A percentile compares a stretch with the other conserved stretches of the same genome.
phyloP scores from a whole-genome alignment of 2,113 vertebrate genomes.

The Caranx melampygus region DNA sequence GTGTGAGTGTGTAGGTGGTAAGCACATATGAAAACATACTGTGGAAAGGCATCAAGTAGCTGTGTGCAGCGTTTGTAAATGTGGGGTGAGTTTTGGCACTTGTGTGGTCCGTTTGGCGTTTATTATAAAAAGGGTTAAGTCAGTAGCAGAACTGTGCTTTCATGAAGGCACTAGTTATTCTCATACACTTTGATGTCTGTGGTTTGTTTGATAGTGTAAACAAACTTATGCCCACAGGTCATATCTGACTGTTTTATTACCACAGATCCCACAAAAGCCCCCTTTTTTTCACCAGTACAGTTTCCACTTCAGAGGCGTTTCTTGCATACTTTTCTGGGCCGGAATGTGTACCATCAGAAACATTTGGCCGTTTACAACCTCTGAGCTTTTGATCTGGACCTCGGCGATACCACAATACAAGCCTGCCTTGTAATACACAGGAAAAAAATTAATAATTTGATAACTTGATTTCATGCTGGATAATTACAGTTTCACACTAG shows the following conservation, averaged over 20 bases:
- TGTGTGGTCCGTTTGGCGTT: slow-evolving; percentile 38
- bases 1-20: not conserved
- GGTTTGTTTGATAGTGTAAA: slow-evolving; percentile 20
- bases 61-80: slow-evolving; percentile 17
- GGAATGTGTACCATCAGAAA: slow-evolving; percentile 39
- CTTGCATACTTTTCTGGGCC: slow-evolving; percentile 33
- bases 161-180: not conserved
- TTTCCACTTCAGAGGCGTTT: slow-evolving; percentile 43
- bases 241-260: slow-evolving; percentile 43
- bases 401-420: slow-evolving; percentile 3
- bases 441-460: not conserved
- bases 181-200: slow-evolving; percentile 21
- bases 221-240: slow-evolving; percentile 20
- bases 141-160: slow-evolving; percentile 33
- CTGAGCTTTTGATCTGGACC: not conserved
- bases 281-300: slow-evolving; percentile 18
- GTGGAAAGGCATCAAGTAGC: not conserved
- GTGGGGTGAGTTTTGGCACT: not conserved
- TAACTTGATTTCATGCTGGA: slow-evolving; percentile 13
- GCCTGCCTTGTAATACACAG: not conserved
- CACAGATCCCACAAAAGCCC: slow-evolving; percentile 6
- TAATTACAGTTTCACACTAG: slow-evolving; percentile 15
- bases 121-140: slow-evolving; percentile 12
- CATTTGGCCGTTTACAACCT: slow-evolving; percentile 30
- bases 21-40: not conserved